Evolutionary conservation across 2,888 invertebrate genomes (phyloP).

Genomic region (Desoria tigrina): DNA sequence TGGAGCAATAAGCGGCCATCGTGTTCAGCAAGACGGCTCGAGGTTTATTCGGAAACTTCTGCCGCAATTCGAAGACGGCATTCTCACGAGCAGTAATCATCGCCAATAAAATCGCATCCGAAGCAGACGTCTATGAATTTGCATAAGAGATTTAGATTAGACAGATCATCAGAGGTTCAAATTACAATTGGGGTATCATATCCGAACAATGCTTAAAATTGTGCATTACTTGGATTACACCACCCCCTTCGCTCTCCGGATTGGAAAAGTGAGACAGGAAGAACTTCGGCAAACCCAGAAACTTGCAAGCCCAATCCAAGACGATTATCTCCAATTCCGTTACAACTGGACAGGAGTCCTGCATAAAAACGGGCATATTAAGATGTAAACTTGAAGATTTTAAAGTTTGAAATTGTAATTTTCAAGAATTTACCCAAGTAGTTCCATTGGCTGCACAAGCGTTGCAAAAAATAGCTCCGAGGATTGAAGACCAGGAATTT

Average conservation of each 20-base stretch:
- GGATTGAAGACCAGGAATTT: constrained; percentile 92
- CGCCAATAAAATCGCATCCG: constrained; percentile 44
- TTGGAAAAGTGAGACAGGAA: constrained; percentile 37
- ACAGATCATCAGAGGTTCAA: too few species aligned
- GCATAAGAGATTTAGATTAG: too few species aligned
- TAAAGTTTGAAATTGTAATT: too few species aligned
- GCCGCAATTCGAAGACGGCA: constrained; percentile 29
- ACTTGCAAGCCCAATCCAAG: constrained; percentile 42
- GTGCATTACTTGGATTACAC: constrained; percentile 34
- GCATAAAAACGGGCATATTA: too few species aligned
- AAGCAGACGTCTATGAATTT: constrained; percentile 46
- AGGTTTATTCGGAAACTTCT: constrained; percentile 33
- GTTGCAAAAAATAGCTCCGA: constrained; percentile 95
- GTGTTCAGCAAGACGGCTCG: constrained; percentile 35
- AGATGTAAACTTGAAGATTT: too few species aligned
- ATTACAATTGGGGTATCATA: too few species aligned
- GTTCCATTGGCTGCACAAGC: constrained; percentile 97
- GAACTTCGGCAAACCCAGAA: constrained; percentile 42
- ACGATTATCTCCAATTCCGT: constrained; percentile 46
- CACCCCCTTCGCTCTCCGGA: constrained; percentile 40
- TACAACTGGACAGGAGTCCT: constrained; percentile 41
- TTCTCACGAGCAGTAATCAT: constrained; percentile 45
- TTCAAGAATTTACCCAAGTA: constrained; percentile 96
- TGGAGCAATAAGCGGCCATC: constrained; percentile 40
- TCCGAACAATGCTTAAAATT: too few species aligned